Evolutionary conservation across 1,140 invertebrate genomes (phyloP).

Genomic region (Goniozus legneri): DNA sequence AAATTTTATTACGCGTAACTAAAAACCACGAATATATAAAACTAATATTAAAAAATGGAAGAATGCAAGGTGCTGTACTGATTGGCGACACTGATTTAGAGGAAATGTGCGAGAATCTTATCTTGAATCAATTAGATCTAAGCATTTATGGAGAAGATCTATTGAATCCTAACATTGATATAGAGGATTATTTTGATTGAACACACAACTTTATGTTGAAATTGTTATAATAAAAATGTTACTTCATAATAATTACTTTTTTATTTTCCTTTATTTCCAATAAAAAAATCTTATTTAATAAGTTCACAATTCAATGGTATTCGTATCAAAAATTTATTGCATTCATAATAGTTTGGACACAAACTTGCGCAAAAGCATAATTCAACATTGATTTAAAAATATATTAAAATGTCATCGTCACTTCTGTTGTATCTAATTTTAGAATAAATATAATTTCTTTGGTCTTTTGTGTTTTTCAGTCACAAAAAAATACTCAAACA

Average conservation of each 20-base stretch:
- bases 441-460: no score
- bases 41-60: conserved; percentile 80
- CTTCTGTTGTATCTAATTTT: no score
- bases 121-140: conserved; percentile 91
- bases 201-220: no score
- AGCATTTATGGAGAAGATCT: conserved; percentile 86
- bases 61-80: conserved; percentile 87
- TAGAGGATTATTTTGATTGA: conserved; percentile 99
- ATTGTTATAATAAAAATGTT: no score
- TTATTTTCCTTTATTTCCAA: neutral
- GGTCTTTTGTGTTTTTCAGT: no score
- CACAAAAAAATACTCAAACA: no score
- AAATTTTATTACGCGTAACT: conserved; percentile 83
- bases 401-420: no score
- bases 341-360: no score
- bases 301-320: neutral
- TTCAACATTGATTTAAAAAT: no score
- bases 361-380: no score
- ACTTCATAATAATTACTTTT: neutral
- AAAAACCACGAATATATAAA: conserved; percentile 86
- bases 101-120: conserved; percentile 98
- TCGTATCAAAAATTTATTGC: no score
- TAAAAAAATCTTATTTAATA: neutral
- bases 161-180: conserved; percentile 92
- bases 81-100: conserved; percentile 97